Evolutionary conservation across 23 tunicate genomes (phyloP), one percentile per base, ranked within the genome.

Genomic region (Halocynthia aurantium): DNA sequence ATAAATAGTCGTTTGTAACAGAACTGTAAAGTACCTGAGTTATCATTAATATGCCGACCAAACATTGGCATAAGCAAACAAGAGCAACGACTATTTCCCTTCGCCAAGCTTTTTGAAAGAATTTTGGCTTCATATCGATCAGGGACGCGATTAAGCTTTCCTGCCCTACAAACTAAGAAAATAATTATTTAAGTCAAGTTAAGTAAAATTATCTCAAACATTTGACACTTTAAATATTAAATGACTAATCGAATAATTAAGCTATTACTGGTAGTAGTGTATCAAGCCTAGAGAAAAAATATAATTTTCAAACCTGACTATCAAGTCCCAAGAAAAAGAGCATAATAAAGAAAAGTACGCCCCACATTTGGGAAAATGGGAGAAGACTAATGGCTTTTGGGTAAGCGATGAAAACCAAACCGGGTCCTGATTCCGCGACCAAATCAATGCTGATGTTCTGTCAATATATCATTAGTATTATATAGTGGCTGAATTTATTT

Each of bases 371-470:
- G 6, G 89, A 83, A 0, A 78, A 54, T 6, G 89, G 89, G 79
- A 84, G 70, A 21, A 84, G 73, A n/a, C 79, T 49, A 7, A 84
- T 76, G 54, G 89, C 89, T 71, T 70, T 69, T 21, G 89, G 89
- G 64, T 84, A 84, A 10, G 89, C 77, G 51, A 84, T 84, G 77
- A 84, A 84, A 18, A 72, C 89, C 22, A 84, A 62, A 1, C 89
- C 89, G 7, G 89, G 89, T 8, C 89, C 89, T 8, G 89, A 84
- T 50, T 84, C 89, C 44, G 83, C 89, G 6, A 84, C 89, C 6
- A 50, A 7, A 11, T 78, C 83, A 19, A 84, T 84, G 20, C 77
- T 51, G 44, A 67, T 62, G 56, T 84, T 84, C 89, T 84, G 81
- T 6, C 17, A 31, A 21, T 10, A 22, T 53, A 58, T n/a, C 2